Evolutionary conservation across 2,888 invertebrate species (phyloP), one percentile per base, ranked within the genome.

Genomic region (Artemia sinica): DNA sequence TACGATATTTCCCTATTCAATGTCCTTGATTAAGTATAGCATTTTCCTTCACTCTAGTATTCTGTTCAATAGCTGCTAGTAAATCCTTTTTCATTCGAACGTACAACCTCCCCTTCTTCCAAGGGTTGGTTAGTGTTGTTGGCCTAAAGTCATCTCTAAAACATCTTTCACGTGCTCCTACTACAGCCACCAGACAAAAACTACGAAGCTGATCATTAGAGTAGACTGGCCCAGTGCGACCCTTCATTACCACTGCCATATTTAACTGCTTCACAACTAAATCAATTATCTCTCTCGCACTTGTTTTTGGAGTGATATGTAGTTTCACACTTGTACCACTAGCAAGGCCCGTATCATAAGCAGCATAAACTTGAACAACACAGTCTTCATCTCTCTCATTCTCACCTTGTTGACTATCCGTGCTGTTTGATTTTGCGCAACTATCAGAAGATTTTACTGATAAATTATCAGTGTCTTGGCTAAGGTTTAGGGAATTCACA

Each of bases 191-290:
- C 66, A 96, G 82, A 77, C 94, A 95, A 78, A 94, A 95, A 76
- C 91, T 91, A 71, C 85, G 84, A 71, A 92, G 80, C 77, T 89
- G 86, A 18, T 78, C 91, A 3, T 87, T 84, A 0, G 86, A 85
- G 72, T 80, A 80, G 65, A 91, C 86, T 0, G 93, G 93, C 0
- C 89, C 90, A 65, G 41, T n/a, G 12, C 13, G 65, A 69, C 89
- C 87, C 78, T 91, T 92, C 28, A 91, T 80, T 18, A 89, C 85
- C 68, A 90, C 89, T 13, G 92, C 91, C 86, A 91, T 90, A 77
- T 95, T 95, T 65, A 97, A 82, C 78, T 97, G 95, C 77, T 92
- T 90, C 69, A 97, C 91, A 41, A 97, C 94, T 72, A 96, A 82
- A 79, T 93, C 90, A 72, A 97, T 91, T 69, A 97, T 93, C 79